Evolutionary conservation across 53 echinoderm and acorn worm genomes (phyloP).

Genomic region (Antedon mediterranea): DNA sequence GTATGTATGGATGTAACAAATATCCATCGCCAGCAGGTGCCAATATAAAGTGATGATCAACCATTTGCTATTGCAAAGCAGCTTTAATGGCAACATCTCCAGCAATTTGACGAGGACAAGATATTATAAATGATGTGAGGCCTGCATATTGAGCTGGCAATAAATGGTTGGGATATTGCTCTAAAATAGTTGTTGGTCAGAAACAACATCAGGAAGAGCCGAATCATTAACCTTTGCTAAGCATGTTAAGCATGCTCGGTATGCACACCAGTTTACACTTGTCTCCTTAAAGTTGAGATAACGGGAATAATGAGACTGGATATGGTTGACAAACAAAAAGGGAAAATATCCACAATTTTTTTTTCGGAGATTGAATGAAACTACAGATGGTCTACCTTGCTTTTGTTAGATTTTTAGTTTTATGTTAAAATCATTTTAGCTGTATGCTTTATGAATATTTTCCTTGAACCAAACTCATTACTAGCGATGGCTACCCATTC

Average conservation of each 20-base stretch:
- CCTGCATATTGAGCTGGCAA: neutral
- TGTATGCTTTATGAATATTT: neutral
- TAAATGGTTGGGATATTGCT: neutral
- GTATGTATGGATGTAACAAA: no score
- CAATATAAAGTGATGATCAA: neutral
- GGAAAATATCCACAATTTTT: no score
- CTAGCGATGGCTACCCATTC: neutral
- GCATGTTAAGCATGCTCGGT: no score
- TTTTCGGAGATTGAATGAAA: no score
- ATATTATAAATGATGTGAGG: neutral
- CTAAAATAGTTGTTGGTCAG: neutral
- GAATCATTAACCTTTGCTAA: no score
- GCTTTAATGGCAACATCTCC: neutral
- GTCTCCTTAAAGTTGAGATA: no score
- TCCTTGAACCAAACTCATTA: neutral
- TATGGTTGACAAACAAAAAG: no score
- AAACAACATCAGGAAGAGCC: no score
- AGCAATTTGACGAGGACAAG: neutral
- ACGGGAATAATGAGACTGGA: no score
- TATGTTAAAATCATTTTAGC: neutral
- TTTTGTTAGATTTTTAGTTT: neutral
- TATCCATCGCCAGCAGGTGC: neutral
- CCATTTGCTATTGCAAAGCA: neutral
- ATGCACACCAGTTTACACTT: no score
- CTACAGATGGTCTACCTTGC: no score